phyloP scores from a whole-genome alignment of 2,797 vertebrate species.

The Staurois parvus region DNA sequence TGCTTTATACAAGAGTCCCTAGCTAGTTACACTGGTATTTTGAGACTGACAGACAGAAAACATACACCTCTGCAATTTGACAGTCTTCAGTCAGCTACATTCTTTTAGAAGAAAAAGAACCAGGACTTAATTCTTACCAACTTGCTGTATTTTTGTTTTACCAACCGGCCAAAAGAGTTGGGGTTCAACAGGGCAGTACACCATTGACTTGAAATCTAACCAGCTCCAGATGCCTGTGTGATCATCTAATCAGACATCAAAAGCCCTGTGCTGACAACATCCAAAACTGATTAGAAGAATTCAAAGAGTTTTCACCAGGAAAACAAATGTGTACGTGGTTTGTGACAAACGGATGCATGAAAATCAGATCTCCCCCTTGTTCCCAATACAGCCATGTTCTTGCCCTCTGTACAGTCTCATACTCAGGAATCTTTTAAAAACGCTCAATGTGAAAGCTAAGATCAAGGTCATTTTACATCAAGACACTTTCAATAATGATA shows the following conservation, averaged over 20 bases:
- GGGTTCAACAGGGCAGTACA: slow-evolving; percentile 68
- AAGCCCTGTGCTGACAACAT: slow-evolving; percentile 72
- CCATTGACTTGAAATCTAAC: slow-evolving; percentile 75
- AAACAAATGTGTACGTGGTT: slow-evolving; percentile 69
- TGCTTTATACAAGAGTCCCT: background rate
- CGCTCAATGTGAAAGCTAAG: slow-evolving; percentile 11
- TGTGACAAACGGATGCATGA: slow-evolving; percentile 73
- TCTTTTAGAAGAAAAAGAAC: slow-evolving; percentile 39
- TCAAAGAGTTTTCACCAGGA: slow-evolving; percentile 66
- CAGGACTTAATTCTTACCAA: slow-evolving; percentile 56
- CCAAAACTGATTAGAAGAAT: slow-evolving; percentile 70
- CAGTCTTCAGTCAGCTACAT: slow-evolving; percentile 63
- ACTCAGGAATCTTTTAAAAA: slow-evolving; percentile 3
- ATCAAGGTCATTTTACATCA: slow-evolving; percentile 43
- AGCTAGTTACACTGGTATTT: slow-evolving; percentile 12
- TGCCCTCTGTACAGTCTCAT: slow-evolving; percentile 54
- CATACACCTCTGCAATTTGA: slow-evolving; percentile 65
- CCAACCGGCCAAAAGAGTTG: slow-evolving; percentile 61
- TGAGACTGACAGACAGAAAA: slow-evolving; percentile 61
- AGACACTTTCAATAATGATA: slow-evolving; percentile 1
- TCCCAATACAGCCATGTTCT: slow-evolving; percentile 20
- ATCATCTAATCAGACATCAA: slow-evolving; percentile 80
- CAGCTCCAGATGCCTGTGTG: slow-evolving; percentile 77
- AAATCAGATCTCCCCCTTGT: slow-evolving; percentile 67
- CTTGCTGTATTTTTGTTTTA: slow-evolving; percentile 60